Evolutionary conservation across 2,888 invertebrate species (phyloP).

Genomic region (Euspilapteryx auroguttella): DNA sequence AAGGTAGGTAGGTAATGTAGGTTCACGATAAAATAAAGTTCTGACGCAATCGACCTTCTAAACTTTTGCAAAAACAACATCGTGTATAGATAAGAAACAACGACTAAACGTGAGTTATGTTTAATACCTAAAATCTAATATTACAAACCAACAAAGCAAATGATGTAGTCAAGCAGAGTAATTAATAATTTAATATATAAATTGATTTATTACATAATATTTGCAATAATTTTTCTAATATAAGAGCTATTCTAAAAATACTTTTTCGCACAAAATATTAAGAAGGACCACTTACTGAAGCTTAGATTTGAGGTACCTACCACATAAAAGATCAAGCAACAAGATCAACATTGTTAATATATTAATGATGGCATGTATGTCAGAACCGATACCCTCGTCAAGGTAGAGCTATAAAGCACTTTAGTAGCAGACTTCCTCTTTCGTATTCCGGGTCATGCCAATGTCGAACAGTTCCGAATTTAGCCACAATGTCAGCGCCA

Average conservation of each 20-base stretch:
- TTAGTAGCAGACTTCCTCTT: constrained; percentile 2
- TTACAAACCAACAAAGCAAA: too few species aligned
- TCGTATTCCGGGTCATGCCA: constrained; percentile 46
- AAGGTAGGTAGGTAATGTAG: too few species aligned
- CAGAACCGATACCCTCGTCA: not conserved
- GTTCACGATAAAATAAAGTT: constrained; percentile 6
- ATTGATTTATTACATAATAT: too few species aligned
- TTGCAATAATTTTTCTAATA: too few species aligned
- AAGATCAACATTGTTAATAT: too few species aligned
- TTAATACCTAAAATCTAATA: constrained; percentile 6
- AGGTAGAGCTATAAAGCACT: not conserved
- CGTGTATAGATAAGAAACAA: constrained; percentile 16
- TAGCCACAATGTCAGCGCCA: constrained; percentile 45
- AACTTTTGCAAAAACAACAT: constrained; percentile 21
- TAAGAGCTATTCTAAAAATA: too few species aligned
- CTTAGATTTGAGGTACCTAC: too few species aligned
- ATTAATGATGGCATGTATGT: constrained; percentile 4
- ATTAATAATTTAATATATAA: too few species aligned
- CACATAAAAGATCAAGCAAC: too few species aligned
- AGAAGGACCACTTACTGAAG: too few species aligned
- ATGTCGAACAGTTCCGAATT: constrained; percentile 44
- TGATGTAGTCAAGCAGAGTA: too few species aligned
- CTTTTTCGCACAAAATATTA: too few species aligned
- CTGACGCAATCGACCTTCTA: constrained; percentile 31
- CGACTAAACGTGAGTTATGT: constrained; percentile 24